Evolutionary conservation across 2,797 vertebrate genomes (phyloP).

Genomic region (Eospalax fontanierii): DNA sequence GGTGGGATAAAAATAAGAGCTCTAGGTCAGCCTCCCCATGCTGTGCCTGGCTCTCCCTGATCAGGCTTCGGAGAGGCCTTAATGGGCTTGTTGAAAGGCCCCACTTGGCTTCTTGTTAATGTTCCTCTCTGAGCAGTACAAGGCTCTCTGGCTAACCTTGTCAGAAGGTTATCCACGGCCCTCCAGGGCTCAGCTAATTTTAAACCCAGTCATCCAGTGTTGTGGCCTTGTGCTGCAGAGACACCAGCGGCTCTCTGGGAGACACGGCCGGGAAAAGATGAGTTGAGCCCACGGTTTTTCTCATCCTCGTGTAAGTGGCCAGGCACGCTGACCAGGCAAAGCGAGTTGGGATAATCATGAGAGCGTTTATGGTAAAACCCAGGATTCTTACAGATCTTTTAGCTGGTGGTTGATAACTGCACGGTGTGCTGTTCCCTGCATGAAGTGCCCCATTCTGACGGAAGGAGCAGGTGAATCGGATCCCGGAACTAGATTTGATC

Average conservation of each 20-base stretch:
- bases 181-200: slow-evolving; percentile 83
- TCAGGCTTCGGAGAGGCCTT: slow-evolving; percentile 65
- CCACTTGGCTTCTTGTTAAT: slow-evolving; percentile 84
- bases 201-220: slow-evolving; percentile 73
- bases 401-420: slow-evolving; percentile 69
- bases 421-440: slow-evolving; percentile 72
- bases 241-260: slow-evolving; percentile 76
- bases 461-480: not conserved
- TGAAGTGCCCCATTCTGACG: slow-evolving; percentile 68
- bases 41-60: not conserved
- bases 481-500: not conserved
- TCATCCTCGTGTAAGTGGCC: slow-evolving; percentile 83
- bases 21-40: slow-evolving; percentile 42
- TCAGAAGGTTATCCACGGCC: slow-evolving; percentile 82
- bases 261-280: slow-evolving; percentile 75
- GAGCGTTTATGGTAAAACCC: slow-evolving; percentile 81
- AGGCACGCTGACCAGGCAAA: slow-evolving; percentile 75
- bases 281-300: slow-evolving; percentile 64
- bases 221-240: slow-evolving; percentile 69
- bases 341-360: slow-evolving; percentile 81
- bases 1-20: slow-evolving; percentile 72
- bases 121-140: slow-evolving; percentile 60
- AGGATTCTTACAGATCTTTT: slow-evolving; percentile 74
- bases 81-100: slow-evolving; percentile 80
- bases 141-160: slow-evolving; percentile 82